Evolutionary conservation across 2,888 invertebrate species (phyloP).

Genomic region (Portevinia maculata): DNA sequence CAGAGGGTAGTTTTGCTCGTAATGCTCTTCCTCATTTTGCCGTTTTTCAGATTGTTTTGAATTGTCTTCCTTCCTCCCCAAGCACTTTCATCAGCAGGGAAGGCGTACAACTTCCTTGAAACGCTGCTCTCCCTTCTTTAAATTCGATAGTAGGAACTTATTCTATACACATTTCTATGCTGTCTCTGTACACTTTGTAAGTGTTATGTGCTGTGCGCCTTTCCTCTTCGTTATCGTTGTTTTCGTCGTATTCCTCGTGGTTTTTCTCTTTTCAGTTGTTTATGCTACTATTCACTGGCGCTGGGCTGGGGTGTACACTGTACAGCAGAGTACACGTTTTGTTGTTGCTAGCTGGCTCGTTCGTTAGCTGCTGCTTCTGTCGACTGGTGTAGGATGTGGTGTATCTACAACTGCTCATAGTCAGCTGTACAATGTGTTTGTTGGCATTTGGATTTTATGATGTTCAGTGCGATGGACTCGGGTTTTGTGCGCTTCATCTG

Average conservation of each 20-base stretch:
- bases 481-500: constrained; percentile 74
- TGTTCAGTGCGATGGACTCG: constrained; percentile 52
- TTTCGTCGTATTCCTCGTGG: constrained; percentile 56
- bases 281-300: constrained; percentile 31
- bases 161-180: constrained; percentile 44
- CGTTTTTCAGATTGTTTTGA: constrained; percentile 27
- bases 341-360: constrained; percentile 51
- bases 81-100: constrained; percentile 24
- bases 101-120: constrained; percentile 33
- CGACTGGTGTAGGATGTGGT: constrained; percentile 54
- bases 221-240: constrained; percentile 47
- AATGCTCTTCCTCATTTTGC: constrained; percentile 1
- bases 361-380: constrained; percentile 40
- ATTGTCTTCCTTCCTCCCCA: constrained; percentile 36
- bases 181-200: constrained; percentile 29
- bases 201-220: constrained; percentile 36
- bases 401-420: constrained; percentile 56
- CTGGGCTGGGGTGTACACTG: constrained; percentile 11
- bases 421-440: constrained; percentile 67
- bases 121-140: constrained; percentile 58
- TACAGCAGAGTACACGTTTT: constrained; percentile 9
- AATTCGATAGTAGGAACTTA: constrained; percentile 48
- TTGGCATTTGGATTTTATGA: constrained; percentile 67
- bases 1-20: constrained; percentile 49
- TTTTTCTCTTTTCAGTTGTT: constrained; percentile 62